Evolutionary conservation across 64 coral and sea anemone species (phyloP).

Genomic region (Montipora efflorescens): DNA sequence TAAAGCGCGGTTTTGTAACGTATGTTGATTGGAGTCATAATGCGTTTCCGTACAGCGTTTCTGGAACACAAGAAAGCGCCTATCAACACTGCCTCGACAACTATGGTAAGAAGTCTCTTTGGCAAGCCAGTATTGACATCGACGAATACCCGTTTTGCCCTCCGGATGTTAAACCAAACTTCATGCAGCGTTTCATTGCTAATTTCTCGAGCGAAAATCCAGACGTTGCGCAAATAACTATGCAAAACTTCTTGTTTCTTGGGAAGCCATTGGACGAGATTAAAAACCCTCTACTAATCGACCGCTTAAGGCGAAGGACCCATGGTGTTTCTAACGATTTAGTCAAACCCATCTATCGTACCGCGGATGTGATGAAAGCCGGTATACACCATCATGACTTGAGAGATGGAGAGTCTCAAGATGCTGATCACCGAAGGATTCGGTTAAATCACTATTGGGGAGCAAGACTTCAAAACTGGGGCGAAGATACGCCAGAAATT

Average conservation of each 20-base stretch:
- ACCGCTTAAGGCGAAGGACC: conserved; percentile 70
- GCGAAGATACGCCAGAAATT: conserved; percentile 79
- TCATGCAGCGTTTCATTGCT: conserved; percentile 67
- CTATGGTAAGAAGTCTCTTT: conserved; percentile 68
- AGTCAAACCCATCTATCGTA: conserved; percentile 87
- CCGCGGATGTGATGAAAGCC: conserved; percentile 10
- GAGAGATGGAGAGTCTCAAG: neutral
- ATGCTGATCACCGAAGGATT: conserved; percentile 16
- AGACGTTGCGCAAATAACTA: conserved; percentile 67
- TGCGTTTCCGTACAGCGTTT: conserved; percentile 67
- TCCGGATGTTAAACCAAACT: conserved; percentile 58
- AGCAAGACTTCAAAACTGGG: conserved; percentile 77
- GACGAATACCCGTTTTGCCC: conserved; percentile 94
- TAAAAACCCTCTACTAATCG: conserved; percentile 55
- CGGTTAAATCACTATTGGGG: conserved; percentile 88
- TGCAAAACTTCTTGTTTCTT: conserved; percentile 85
- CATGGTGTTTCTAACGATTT: conserved; percentile 65
- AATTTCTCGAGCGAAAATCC: conserved; percentile 27
- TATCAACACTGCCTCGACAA: conserved; percentile 72
- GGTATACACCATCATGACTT: conserved; percentile 77
- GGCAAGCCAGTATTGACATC: conserved; percentile 82
- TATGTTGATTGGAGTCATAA: conserved; percentile 83
- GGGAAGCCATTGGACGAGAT: conserved; percentile 80
- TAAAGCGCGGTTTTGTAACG: conserved; percentile 79
- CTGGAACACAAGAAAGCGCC: conserved; percentile 72